Evolutionary conservation across 2,113 vertebrate genomes (phyloP), one percentile per base, ranked within the genome.

Genomic region (Mungos mungo): DNA sequence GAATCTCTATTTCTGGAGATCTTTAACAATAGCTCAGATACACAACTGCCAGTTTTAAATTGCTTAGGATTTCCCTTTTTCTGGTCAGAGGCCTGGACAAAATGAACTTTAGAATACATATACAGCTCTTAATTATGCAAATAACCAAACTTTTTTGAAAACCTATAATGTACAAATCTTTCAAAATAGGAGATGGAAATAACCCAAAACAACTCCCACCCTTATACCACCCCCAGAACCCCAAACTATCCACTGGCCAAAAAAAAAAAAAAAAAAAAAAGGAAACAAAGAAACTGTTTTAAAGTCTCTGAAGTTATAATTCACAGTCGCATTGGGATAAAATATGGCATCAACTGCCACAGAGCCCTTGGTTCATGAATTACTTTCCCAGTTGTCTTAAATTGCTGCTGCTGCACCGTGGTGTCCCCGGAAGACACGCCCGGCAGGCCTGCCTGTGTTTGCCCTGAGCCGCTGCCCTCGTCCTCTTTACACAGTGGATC

Each of bases 221-320:
- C 1, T 3, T 54, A 54, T 52, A 50, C 25, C 68, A 3, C 0
- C 29, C 6, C 2, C 1, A 35, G 66, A 80, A 15, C 25, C 15
- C 25, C 18, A 80, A 81, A 13, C 38, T 83, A 60, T 16, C 3
- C 35, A 33, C 29, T 90, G 71, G 19, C 29, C 74, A 82, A 87
- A 33, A 35, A 13, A 33, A 41, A 41, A 41, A 41, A 41, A 23
- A 33, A 57, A 23, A 33, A 57, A 54, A 27, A 35, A 21, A 3
- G 11, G 18, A 50, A 66, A 31, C 31, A 45, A 54, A 31, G 11
- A 41, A 81, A 21, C 3, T 21, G 57, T 85, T 90, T 31, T 60
- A 96, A 57, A 86, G 12, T 63, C 25, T 87, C 54, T 93, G 47
- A 90, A 95, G 38, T 96, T 96, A 77, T 27, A 80, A 91, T 84